A percentile compares a stretch with the other conserved stretches of the same genome.
Evolutionary conservation across 1,140 invertebrate genomes (phyloP).

Genomic region (Camponotus floridanus): DNA sequence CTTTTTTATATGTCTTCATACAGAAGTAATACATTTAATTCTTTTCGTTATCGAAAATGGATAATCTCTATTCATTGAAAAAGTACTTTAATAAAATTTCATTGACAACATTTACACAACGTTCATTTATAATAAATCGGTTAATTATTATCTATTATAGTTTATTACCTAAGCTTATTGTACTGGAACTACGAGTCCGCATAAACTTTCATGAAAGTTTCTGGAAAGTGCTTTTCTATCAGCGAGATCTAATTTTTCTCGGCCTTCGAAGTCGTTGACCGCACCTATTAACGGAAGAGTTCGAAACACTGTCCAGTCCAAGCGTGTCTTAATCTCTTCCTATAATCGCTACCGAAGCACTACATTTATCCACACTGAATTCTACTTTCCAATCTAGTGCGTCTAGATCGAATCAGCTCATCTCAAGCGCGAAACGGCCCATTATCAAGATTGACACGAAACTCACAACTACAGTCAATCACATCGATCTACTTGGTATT

Average conservation of each 20-base stretch:
- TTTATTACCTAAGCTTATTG: conserved; percentile 32
- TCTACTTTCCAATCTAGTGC: conserved; percentile 78
- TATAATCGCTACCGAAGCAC: conserved; percentile 65
- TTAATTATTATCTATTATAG: conserved; percentile 27
- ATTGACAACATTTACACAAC: neutral
- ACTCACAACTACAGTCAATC: conserved; percentile 50
- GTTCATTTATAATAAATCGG: conserved; percentile 15
- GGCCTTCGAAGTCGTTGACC: conserved; percentile 72
- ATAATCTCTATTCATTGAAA: neutral
- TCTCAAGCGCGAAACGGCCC: conserved; percentile 54
- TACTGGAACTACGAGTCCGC: neutral
- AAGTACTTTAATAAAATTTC: neutral
- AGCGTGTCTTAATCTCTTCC: conserved; percentile 73
- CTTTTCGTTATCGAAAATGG: neutral
- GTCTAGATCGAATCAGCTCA: conserved; percentile 50
- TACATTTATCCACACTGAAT: conserved; percentile 75
- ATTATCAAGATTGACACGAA: conserved; percentile 50
- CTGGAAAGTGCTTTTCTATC: conserved; percentile 57
- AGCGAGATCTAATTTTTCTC: conserved; percentile 62
- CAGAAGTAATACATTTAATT: neutral
- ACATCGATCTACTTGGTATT: conserved; percentile 26
- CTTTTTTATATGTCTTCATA: conserved; percentile 17
- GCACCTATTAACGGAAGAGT: conserved; percentile 69
- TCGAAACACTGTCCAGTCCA: conserved; percentile 38
- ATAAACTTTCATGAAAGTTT: conserved; percentile 64